Percentiles rank a stretch among this genome's conserved stretches.
Conservation (phyloP, 2,797 vertebrate genomes). For the Artibeus lituratus region DNA sequence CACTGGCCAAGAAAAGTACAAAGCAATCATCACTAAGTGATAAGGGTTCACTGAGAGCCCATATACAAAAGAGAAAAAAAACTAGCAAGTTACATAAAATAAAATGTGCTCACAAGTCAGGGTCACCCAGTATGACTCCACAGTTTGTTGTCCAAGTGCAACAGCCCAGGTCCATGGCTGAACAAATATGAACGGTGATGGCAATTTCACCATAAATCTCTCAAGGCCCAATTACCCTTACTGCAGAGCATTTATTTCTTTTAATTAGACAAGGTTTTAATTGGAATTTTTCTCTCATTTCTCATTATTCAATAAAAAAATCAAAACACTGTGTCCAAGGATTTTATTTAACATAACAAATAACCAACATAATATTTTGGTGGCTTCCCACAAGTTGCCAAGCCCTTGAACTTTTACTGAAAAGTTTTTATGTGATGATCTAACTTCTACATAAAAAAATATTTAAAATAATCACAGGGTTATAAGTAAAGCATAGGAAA, state of each 20-base stretch:
- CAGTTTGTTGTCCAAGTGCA: background rate
- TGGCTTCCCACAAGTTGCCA: background rate
- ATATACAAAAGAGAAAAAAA: background rate
- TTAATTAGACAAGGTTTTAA: slow-evolving; percentile 75
- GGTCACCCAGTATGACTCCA: background rate
- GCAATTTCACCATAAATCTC: slow-evolving; percentile 56
- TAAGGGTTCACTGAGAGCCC: accelerated
- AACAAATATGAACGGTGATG: background rate
- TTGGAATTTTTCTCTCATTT: slow-evolving; percentile 64
- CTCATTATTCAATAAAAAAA: slow-evolving; percentile 46
- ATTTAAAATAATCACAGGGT: background rate
- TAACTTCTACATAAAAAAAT: background rate
- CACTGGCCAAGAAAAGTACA: background rate
- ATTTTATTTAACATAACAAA: slow-evolving; percentile 12
- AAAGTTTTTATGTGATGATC: background rate
- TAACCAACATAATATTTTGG: background rate
- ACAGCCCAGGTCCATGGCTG: background rate
- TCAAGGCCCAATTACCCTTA: slow-evolving; percentile 60
- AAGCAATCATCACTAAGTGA: background rate
- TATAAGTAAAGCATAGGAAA: background rate
- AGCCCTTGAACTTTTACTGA: background rate
- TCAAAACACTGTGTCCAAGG: slow-evolving; percentile 43
- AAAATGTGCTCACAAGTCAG: background rate
- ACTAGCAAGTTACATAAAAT: background rate
- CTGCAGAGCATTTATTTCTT: slow-evolving; percentile 47